These are phyloP conservation scores for Desmodus rotundus DNA, from an alignment of 2,113 vertebrate species.

Conservation along the genomic window DNA sequence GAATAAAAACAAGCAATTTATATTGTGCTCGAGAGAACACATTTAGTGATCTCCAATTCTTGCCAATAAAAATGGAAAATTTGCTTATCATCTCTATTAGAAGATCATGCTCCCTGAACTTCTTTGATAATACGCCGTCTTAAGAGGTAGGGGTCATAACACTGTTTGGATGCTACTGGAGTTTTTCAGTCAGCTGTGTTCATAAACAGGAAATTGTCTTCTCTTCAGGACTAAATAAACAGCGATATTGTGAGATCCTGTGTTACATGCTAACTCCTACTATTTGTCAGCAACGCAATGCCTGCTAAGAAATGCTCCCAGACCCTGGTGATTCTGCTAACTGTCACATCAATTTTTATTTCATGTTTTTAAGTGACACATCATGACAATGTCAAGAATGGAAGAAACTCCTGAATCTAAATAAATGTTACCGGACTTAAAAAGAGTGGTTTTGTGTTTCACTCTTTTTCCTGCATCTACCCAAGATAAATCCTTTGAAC, in stretches of 20 bases:
- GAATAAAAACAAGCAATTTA: not conserved
- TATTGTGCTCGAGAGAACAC: not conserved
- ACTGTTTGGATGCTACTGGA: not conserved
- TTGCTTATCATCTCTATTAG: not conserved
- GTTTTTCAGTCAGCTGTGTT: not conserved
- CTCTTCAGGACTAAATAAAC: conserved; percentile 4
- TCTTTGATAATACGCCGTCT: not conserved
- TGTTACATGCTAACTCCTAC: not conserved
- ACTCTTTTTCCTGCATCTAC: not conserved
- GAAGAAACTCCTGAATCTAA: not conserved
- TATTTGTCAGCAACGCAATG: conserved; percentile 24
- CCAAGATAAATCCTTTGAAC: not conserved
- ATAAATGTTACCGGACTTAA: not conserved
- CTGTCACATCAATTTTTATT: not conserved
- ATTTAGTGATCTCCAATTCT: conserved; percentile 21
- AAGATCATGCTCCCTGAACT: not conserved
- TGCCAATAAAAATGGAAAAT: not conserved
- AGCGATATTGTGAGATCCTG: not conserved
- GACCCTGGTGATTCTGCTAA: not conserved
- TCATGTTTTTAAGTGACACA: conserved; percentile 13
- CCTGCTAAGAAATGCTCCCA: not conserved
- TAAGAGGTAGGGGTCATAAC: not conserved
- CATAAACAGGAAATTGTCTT: not conserved
- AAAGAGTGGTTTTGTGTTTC: not conserved
- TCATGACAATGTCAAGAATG: not conserved